Evolutionary conservation across 2,113 vertebrate species (phyloP).

Genomic region (Butorides virescens): DNA sequence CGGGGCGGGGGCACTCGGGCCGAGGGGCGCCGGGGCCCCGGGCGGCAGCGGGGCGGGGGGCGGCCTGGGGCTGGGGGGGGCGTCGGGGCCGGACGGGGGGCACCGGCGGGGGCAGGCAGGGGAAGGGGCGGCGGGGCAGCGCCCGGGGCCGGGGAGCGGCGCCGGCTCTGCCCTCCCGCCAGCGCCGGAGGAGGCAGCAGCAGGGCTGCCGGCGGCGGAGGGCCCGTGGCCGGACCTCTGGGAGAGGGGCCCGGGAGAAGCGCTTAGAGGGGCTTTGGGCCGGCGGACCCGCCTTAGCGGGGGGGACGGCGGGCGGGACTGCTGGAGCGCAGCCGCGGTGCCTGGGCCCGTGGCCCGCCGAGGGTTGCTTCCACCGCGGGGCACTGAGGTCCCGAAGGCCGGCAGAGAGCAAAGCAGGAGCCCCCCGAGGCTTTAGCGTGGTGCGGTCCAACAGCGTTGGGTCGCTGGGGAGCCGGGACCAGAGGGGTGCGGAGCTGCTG

Average conservation of each 20-base stretch:
- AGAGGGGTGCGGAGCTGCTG: neutral
- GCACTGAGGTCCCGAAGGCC: no score
- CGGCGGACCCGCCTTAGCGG: neutral
- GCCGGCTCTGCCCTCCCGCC: neutral
- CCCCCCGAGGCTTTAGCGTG: neutral
- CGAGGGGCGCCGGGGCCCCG: neutral
- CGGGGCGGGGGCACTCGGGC: neutral
- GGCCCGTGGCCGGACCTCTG: neutral
- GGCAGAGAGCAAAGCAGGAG: neutral
- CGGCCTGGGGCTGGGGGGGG: neutral
- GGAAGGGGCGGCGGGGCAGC: neutral
- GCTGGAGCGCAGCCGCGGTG: no score
- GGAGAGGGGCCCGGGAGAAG: neutral
- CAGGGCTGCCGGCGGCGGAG: neutral
- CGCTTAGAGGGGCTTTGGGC: neutral
- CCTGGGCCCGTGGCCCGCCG: neutral
- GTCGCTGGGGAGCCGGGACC: neutral
- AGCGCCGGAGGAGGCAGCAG: neutral
- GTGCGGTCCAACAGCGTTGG: accelerated
- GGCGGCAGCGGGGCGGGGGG: neutral
- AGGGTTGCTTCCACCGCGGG: no score
- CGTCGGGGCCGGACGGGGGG: neutral
- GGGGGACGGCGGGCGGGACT: neutral
- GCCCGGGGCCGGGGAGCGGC: neutral
- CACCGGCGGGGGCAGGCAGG: no score